These are phyloP conservation scores for Bombylius major DNA, from an alignment of 2,888 invertebrate species.

Conservation along the genomic window DNA sequence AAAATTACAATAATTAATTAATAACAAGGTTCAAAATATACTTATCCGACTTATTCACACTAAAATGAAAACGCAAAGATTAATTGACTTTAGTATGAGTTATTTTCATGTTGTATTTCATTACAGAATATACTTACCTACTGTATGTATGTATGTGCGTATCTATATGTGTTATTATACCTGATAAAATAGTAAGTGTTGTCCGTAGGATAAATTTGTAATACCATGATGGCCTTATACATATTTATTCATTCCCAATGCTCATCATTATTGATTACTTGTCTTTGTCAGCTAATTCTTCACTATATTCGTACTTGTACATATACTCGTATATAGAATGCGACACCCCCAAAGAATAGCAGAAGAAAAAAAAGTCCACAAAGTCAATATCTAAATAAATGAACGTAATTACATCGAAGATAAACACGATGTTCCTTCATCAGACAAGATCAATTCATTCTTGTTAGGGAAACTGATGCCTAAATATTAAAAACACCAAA, in stretches of 20 bases:
- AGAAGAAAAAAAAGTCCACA: conserved; percentile 9
- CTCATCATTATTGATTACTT: conserved; percentile 15
- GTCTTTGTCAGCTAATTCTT: conserved; percentile 20
- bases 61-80: conserved; percentile 6
- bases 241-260: too few species aligned
- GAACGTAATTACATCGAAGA: conserved; percentile 21
- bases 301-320: conserved; percentile 7
- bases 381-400: conserved; percentile 22
- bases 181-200: too few species aligned
- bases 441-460: conserved; percentile 7
- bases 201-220: too few species aligned
- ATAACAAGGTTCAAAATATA: background rate
- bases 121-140: background rate
- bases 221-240: too few species aligned
- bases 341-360: background rate
- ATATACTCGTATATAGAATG: background rate
- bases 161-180: too few species aligned
- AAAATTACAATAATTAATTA: background rate
- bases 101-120: background rate
- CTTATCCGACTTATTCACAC: conserved; percentile 7
- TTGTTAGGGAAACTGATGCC: background rate
- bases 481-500: too few species aligned
- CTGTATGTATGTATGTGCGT: background rate
- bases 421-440: conserved; percentile 17
- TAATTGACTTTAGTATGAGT: conserved; percentile 5